Percentiles rank a stretch among this genome's conserved stretches.
These are phyloP conservation scores for Paramormyrops hopkinsi DNA, from an alignment of 2,797 vertebrate genomes.

Conservation along the genomic window DNA sequence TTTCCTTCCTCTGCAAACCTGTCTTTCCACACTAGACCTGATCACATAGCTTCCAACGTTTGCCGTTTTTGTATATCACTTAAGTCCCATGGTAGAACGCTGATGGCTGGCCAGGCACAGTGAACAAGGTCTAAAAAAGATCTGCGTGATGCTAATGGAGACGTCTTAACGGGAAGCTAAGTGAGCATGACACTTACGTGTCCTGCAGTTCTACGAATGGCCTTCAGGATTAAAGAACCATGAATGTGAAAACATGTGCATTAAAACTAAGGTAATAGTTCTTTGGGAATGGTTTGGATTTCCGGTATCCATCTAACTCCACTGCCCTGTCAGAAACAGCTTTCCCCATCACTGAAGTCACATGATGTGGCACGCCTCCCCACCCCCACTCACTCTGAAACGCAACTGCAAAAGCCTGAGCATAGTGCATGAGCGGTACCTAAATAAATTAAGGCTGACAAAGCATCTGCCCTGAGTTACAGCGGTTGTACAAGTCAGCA, in stretches of 20 bases:
- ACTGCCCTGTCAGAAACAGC: conserved; percentile 50
- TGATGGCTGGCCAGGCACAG: conserved; percentile 22
- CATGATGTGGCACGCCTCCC: conserved; percentile 43
- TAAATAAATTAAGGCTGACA: conserved; percentile 54
- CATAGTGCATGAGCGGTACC: conserved; percentile 35
- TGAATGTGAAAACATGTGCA: not conserved
- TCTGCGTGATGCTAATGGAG: conserved; percentile 19
- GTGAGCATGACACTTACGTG: not conserved
- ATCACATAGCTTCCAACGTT: conserved; percentile 27
- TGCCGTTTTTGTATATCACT: conserved; percentile 38
- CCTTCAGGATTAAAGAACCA: not conserved
- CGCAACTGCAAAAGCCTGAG: conserved; percentile 41
- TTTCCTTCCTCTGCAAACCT: conserved; percentile 31
- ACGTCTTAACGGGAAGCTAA: conserved; percentile 37
- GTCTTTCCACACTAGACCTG: conserved; percentile 37
- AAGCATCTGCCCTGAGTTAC: conserved; percentile 58
- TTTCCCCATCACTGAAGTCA: conserved; percentile 44
- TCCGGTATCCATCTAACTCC: conserved; percentile 44
- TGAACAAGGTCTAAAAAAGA: conserved; percentile 29
- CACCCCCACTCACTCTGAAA: conserved; percentile 41
- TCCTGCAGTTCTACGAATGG: conserved; percentile 13
- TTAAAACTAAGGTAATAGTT: not conserved
- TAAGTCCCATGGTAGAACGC: conserved; percentile 20
- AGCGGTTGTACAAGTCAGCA: conserved; percentile 27
- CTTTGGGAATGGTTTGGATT: not conserved